These are phyloP conservation scores for Ceratina japonica DNA, from an alignment of 1,140 invertebrate genomes.

Conservation along the genomic window DNA sequence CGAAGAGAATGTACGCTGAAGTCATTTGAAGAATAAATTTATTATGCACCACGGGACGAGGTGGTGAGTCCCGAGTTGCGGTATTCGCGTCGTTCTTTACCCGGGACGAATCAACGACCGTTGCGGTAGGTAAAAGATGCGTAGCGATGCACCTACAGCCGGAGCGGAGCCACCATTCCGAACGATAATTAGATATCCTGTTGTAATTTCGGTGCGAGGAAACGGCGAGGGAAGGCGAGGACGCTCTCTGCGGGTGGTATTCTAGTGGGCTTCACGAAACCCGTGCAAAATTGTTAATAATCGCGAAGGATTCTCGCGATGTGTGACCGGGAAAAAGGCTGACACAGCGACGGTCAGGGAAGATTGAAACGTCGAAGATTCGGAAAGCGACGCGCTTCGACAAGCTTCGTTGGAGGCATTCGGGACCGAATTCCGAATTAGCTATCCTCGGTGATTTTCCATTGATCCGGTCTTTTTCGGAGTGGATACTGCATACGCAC, in stretches of 20 bases:
- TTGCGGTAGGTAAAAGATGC: conserved; percentile 59
- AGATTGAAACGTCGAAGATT: conserved; percentile 9
- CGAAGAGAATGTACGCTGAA: neutral
- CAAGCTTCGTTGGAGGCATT: too few species aligned
- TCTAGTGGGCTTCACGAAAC: conserved; percentile 5
- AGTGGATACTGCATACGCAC: neutral
- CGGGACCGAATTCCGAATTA: conserved; percentile 59
- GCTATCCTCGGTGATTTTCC: conserved; percentile 60
- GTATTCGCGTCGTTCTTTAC: conserved; percentile 6
- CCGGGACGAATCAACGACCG: conserved; percentile 51
- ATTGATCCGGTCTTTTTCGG: conserved; percentile 36
- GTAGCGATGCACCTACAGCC: conserved; percentile 27
- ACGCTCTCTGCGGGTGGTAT: conserved; percentile 43
- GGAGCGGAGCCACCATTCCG: neutral
- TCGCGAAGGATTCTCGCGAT: conserved; percentile 15
- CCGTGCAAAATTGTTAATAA: conserved; percentile 52
- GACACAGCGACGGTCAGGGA: too few species aligned
- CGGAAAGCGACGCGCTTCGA: neutral
- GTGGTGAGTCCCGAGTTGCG: neutral
- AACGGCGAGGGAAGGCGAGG: conserved; percentile 41
- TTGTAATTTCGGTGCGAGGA: conserved; percentile 53
- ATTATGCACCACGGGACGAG: neutral
- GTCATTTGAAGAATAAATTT: conserved; percentile 9
- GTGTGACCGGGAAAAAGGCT: neutral
- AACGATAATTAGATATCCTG: conserved; percentile 56